Base-by-base conservation (phyloP, 2,113 vertebrate species). In the Plecturocebus donacophilus region DNA sequence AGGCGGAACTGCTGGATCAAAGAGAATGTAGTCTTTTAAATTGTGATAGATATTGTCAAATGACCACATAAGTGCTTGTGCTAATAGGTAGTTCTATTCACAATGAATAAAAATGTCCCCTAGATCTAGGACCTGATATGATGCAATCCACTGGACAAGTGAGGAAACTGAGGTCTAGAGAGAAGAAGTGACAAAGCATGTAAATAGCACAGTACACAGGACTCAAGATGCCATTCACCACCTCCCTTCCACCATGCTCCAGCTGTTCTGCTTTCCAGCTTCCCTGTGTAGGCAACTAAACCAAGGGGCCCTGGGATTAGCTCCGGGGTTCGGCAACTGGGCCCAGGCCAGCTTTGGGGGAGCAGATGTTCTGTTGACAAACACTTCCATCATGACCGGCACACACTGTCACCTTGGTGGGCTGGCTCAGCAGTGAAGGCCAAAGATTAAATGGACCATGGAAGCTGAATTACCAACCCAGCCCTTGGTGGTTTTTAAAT, bases 401-500 rank as follows among this genome's bases (percentile, higher is more conserved):
- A 54, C 73, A 76, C 0, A 1, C 84, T 45, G 87, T 92, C 94
- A 79, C 66, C 47, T 90, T 47, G 94, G 89, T 91, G 64, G 91
- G 45, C 85, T 91, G 61, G 47, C 75, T 75, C 71, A 27, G 89
- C 56, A 56, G 47, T 3, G 5, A 40, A 93, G 64, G 42, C 93
- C 83, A 93, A 64, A 77, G 77, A 89, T 54, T 89, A 91, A 97
- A 96, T 94, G 90, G 68, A 90, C 95, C 95, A 30, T 94, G 68
- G 89, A 94, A 94, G 89, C 79, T 71, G 82, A 97, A 91, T 98
- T 92, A 93, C 91, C 93, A 97, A 91, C 61, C 83, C 45, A 92
- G 58, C 54, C 66, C 75, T 94, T 80, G 83, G 95, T 91, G 96
- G 91, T 93, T 97, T 96, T 90, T 79, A 96, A 97, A 97, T 96